phyloP scores from a whole-genome alignment of 2,113 vertebrate species.

The Mungos mungo region DNA sequence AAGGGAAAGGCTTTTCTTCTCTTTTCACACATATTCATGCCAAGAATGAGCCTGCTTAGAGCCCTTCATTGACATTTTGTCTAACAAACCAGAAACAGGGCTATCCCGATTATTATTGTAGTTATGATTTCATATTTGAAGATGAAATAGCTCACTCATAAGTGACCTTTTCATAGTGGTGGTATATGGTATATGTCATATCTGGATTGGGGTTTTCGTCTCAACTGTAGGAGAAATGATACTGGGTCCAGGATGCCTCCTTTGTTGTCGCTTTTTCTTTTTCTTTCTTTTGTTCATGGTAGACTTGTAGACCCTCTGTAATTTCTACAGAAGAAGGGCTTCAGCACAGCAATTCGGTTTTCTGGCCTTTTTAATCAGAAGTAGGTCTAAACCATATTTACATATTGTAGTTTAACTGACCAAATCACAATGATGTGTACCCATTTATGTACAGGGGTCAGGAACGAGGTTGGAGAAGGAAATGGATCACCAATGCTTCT shows the following conservation, averaged over 20 bases:
- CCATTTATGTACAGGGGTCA: not conserved
- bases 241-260: rapidly evolving
- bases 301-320: rapidly evolving
- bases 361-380: not conserved
- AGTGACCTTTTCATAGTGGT: conserved; percentile 13
- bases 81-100: not conserved
- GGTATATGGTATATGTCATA: not conserved
- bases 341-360: not conserved
- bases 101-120: not conserved
- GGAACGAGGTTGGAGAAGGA: not conserved
- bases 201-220: not conserved
- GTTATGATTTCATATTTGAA: not conserved
- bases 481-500: rapidly evolving
- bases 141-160: not conserved
- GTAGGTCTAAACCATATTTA: not conserved
- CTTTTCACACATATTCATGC: not conserved
- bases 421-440: not conserved
- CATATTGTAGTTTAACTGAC: no score
- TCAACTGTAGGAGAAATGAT: not conserved
- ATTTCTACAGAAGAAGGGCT: not conserved
- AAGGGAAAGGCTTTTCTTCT: not conserved
- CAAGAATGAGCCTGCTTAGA: not conserved
- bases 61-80: not conserved
- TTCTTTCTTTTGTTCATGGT: not conserved
- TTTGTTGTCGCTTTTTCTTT: not conserved